Base-by-base conservation (phyloP, 2,797 vertebrate species). In the Menidia menidia region DNA sequence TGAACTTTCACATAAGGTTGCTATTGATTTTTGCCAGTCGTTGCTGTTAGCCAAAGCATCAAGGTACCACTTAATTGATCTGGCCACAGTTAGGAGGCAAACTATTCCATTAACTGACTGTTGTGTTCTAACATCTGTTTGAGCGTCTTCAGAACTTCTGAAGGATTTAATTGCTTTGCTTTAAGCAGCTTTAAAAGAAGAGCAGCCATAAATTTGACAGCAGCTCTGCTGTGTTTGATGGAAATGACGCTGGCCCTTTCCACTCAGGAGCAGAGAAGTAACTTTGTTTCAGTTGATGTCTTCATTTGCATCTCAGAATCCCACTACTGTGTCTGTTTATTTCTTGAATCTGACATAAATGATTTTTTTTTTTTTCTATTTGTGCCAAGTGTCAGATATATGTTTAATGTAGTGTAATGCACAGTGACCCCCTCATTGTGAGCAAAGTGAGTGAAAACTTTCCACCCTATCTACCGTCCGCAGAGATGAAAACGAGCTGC, bases 401-500 rank as follows among this genome's bases (percentile, higher is more conserved):
- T 71, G 70, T 81, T 77, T 68, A 78, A 79, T 85, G 71, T 83
- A 59, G 86, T 61, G 33, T 80, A 78, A 88, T 84, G 68, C 89
- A 77, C 75, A 79, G 19, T 89, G 86, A 86, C 85, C 70, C 32
- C 16, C 80, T 91, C 80, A 71, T 55, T 87, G 82, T 86, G 86
- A 88, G 80, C 73, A 77, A 89, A 85, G 75, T 88, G 78, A 88
- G 80, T 88, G 67, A 89, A 89, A 87, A 75, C 83, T 73, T 78
- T 71, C 83, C 69, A 74, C 86, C 85, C 80, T 92, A 83, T 92
- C 81, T 90, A 80, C 87, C 77, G 47, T 93, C 81, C 72, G 79
- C 92, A 93, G 92, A 91, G 88, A 90, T 84, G 92, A 93, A 85
- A 88, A 87, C 87, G 88, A 90, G 86, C 80, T 84, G 89, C 89